Evolutionary conservation across 2,113 vertebrate species (phyloP).

Genomic region (Dipodomys ordii): DNA sequence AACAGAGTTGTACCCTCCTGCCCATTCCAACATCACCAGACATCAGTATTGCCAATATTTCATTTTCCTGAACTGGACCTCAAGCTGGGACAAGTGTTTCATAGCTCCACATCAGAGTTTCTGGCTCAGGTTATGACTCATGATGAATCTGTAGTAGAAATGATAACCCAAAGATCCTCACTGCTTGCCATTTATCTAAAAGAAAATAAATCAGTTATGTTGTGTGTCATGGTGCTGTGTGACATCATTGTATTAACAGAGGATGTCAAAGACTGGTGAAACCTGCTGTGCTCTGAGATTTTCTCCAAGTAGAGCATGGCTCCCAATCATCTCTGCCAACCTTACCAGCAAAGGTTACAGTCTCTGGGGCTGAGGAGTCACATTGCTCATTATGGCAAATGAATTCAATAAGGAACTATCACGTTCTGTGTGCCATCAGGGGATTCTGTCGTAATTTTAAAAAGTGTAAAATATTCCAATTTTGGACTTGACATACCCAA

Average conservation of each 20-base stretch:
- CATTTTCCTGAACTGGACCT: neutral
- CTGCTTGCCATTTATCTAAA: neutral
- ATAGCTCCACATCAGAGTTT: neutral
- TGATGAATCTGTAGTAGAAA: neutral
- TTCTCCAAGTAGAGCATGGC: neutral
- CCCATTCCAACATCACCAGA: neutral
- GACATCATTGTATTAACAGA: neutral
- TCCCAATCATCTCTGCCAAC: neutral
- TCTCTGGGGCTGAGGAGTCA: too few species aligned
- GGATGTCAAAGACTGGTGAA: neutral
- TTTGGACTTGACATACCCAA: neutral
- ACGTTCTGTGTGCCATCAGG: fast-evolving
- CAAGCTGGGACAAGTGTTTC: neutral
- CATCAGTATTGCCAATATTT: neutral
- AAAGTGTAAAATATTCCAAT: neutral
- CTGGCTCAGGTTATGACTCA: neutral
- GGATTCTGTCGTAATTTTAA: neutral
- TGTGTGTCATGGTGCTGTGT: neutral
- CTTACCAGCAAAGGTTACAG: neutral
- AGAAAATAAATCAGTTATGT: neutral
- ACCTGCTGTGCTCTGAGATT: neutral
- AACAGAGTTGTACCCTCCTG: neutral
- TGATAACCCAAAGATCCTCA: neutral
- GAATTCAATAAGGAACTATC: neutral
- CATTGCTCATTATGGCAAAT: too few species aligned